A percentile compares a stretch with the other conserved stretches of the same genome.
These are phyloP conservation scores for Alentia gelatinosa DNA, from an alignment of 2,888 invertebrate genomes.

Conservation along the genomic window DNA sequence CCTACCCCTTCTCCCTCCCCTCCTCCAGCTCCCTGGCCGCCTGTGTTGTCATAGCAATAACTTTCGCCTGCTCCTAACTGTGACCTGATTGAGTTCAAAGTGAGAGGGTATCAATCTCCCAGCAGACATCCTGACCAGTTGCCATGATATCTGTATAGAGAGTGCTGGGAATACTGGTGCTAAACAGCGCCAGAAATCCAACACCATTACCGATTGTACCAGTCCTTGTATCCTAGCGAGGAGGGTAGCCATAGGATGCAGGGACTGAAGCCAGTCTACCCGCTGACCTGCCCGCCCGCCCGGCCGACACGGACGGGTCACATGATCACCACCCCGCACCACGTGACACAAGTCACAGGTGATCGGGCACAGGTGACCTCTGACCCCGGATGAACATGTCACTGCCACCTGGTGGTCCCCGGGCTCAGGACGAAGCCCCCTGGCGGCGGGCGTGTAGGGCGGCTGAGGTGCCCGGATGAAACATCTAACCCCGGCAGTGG, in stretches of 20 bases:
- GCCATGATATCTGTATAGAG: no score
- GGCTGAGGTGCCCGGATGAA: neutral
- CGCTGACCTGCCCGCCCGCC: neutral
- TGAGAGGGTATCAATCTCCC: no score
- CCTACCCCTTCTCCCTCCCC: no score
- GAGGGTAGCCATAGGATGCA: no score
- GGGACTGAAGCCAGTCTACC: neutral
- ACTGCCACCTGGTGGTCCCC: conserved; percentile 45
- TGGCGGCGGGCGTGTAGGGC: neutral
- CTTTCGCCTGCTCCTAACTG: no score
- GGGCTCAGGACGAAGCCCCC: neutral
- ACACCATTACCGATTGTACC: no score
- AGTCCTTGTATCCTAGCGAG: no score
- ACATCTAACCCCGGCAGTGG: neutral
- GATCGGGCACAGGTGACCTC: conserved; percentile 46
- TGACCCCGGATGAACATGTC: conserved; percentile 46
- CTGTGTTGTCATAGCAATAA: no score
- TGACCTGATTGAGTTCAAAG: neutral
- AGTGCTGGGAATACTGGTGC: no score
- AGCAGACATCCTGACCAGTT: no score
- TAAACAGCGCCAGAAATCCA: no score
- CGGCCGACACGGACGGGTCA: neutral
- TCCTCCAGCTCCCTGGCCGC: no score
- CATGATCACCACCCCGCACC: conserved; percentile 20
- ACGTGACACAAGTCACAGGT: conserved; percentile 42